Conservation (phyloP, 2,888 invertebrate genomes). For the Mesorhabditis belari region DNA sequence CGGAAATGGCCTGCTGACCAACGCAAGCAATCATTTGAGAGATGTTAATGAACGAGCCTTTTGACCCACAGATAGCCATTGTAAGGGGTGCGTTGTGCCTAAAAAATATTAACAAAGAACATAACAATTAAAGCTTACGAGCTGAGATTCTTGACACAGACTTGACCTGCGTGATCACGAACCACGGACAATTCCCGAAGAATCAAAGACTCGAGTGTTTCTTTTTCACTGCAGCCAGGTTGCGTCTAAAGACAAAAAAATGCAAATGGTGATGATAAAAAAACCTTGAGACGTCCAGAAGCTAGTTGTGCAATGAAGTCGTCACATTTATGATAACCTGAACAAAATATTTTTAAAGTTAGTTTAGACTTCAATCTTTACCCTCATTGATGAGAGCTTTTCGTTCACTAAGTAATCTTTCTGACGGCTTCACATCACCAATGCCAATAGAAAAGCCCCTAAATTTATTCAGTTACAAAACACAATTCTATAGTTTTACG, state of each 20-base stretch:
- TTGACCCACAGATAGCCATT: constrained; percentile 97
- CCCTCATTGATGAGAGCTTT: constrained; percentile 58
- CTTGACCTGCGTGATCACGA: constrained; percentile 55
- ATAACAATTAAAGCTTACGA: no score
- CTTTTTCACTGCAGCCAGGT: constrained; percentile 58
- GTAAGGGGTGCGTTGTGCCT: constrained; percentile 84
- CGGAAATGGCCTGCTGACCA: constrained; percentile 87
- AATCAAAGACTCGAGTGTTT: constrained; percentile 64
- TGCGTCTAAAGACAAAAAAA: constrained; percentile 53
- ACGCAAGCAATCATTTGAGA: constrained; percentile 99
- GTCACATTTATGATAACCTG: constrained; percentile 78
- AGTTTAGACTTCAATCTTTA: background rate
- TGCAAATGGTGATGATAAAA: background rate
- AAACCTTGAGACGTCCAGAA: constrained; percentile 73
- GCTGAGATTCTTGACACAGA: constrained; percentile 68
- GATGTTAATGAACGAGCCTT: constrained; percentile 91
- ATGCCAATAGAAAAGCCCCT: constrained; percentile 48
- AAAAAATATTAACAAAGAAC: no score
- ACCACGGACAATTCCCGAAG: constrained; percentile 64
- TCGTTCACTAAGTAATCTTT: constrained; percentile 74
- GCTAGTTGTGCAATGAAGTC: constrained; percentile 79
- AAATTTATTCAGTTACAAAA: constrained; percentile 55
- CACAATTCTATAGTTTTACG: constrained; percentile 31
- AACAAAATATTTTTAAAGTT: no score
- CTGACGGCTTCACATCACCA: constrained; percentile 80